Base-by-base conservation (phyloP, 2,888 invertebrate species). In the Heliconius hortense region DNA sequence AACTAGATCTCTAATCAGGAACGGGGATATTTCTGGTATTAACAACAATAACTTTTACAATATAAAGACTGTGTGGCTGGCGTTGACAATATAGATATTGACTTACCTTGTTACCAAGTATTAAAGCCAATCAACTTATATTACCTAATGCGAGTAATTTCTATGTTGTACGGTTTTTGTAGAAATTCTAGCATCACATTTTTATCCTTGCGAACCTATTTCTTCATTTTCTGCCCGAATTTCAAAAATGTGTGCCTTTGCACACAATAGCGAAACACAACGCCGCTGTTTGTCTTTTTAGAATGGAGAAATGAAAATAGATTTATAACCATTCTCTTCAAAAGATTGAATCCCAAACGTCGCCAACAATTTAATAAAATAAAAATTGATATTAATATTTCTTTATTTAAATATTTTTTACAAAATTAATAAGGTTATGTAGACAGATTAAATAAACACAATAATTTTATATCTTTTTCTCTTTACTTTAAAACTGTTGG, bases 81-180 rank as follows among this genome's bases (percentile, higher is more conserved):
- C 69, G 70, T 76, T 48, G 48, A 48, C 18, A 48, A 48, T 48
- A 48, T 48, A 77, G 73, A 75, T 73, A 66, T 78, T 76, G 74
- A 72, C 76, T 76, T 66, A 70, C 63, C 31, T 53, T 66, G 60
- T 43, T 67, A 68, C 59, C 72, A 64, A 74, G 72, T 69, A 75
- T 73, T 56, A 68, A 21, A 69, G 39, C 64, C 39, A 69, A 77
- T 77, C 74, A 72, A 77, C 59, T 72, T 59, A 63, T 72, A 72
- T 73, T 70, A 70, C 70, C 68, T 69, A 77, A 72, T 77, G 71
- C 69, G 8, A 24, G 70, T 59, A 31, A 56, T 39, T 59, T 18
- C 18, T 53, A 18, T 21, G 31, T 64, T 31, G 4, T 21, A 64
- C 35, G 10, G 35, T 35, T 31, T 35, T n/a, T 64, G n/a, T 21